Percentiles rank a stretch among this genome's conserved stretches.
These are phyloP conservation scores for Acrossocheilus fasciatus DNA, from an alignment of 2,797 vertebrate species.

Conservation along the genomic window DNA sequence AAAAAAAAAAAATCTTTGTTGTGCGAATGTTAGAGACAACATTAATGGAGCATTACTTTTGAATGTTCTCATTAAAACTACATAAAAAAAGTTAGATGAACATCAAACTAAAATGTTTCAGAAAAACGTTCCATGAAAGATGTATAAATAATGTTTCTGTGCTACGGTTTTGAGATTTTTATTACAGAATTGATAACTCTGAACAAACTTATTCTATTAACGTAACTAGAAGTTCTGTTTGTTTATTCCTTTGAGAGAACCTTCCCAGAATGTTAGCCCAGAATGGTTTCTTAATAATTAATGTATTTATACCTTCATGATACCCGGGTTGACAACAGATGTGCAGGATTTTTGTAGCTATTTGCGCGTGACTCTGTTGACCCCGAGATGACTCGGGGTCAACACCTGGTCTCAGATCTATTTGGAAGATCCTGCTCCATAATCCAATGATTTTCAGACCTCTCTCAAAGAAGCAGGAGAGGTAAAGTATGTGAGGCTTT, in stretches of 20 bases:
- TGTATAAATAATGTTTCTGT: not conserved
- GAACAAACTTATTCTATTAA: not conserved
- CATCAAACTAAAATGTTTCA: no score
- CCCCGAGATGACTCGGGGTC: not conserved
- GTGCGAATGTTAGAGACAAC: not conserved
- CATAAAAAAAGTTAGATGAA: not conserved
- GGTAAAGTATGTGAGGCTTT: constrained; percentile 20
- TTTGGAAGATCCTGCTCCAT: not conserved
- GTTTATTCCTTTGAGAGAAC: not conserved
- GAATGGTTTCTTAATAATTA: not conserved
- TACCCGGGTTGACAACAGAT: not conserved
- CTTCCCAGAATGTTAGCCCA: not conserved
- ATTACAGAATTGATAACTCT: not conserved
- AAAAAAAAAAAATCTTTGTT: no score
- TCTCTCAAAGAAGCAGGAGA: not conserved
- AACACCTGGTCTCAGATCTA: constrained; percentile 11
- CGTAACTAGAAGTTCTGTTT: not conserved
- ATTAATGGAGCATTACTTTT: not conserved
- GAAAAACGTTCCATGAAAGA: not conserved
- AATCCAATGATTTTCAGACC: constrained; percentile 21
- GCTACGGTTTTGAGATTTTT: not conserved
- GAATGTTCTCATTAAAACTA: no score
- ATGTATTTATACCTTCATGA: not conserved
- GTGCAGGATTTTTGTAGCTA: not conserved
- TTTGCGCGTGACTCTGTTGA: not conserved